phyloP scores from a whole-genome alignment of 2,888 invertebrate genomes.

The Torymus texanus region DNA sequence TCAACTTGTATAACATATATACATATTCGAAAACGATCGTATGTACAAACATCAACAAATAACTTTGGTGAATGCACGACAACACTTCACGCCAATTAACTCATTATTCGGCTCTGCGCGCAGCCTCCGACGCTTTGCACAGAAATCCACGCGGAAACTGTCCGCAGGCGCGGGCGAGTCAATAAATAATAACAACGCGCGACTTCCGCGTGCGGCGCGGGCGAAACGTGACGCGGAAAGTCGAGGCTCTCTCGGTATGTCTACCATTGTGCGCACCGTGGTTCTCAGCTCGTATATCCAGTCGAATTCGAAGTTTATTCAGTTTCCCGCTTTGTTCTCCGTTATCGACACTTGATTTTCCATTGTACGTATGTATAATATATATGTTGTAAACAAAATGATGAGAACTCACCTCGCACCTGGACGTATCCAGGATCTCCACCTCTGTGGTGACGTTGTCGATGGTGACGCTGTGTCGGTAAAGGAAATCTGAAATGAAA shows the following conservation, averaged over 20 bases:
- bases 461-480: slow-evolving; percentile 86
- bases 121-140: neutral
- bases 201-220: slow-evolving; percentile 46
- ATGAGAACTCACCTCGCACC: slow-evolving; percentile 83
- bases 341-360: no score
- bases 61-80: no score
- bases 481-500: slow-evolving; percentile 84
- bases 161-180: slow-evolving; percentile 1
- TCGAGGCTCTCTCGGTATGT: slow-evolving; percentile 8
- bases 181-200: slow-evolving; percentile 47
- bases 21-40: no score
- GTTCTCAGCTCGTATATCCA: slow-evolving; percentile 1
- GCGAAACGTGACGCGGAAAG: slow-evolving; percentile 40
- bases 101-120: no score
- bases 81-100: no score
- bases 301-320: neutral
- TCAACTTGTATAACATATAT: no score
- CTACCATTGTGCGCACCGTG: neutral
- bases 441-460: slow-evolving; percentile 87
- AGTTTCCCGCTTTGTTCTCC: no score
- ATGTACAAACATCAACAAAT: no score
- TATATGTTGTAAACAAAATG: no score
- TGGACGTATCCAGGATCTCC: slow-evolving; percentile 87
- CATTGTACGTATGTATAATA: no score
- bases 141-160: slow-evolving; percentile 4